Evolutionary conservation across 2,113 vertebrate genomes (phyloP).

Genomic region (Manacus vitellinus): DNA sequence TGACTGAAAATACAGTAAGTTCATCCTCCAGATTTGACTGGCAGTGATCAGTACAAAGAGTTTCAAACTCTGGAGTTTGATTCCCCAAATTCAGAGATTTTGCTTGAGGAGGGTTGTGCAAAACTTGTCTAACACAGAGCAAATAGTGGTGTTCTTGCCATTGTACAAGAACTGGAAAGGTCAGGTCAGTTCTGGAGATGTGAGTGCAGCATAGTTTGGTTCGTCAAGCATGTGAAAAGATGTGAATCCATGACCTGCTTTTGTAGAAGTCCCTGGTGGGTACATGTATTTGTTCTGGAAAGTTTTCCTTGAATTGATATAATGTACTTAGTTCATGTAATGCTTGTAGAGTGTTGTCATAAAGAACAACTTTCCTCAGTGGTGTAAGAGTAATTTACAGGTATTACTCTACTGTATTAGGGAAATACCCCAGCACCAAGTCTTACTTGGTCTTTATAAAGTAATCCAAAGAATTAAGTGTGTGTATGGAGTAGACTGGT

Average conservation of each 20-base stretch:
- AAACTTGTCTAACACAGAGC: background rate
- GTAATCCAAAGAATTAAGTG: background rate
- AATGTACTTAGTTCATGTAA: background rate
- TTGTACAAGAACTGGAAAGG: background rate
- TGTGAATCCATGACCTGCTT: background rate
- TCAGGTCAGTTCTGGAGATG: background rate
- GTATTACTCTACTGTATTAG: background rate
- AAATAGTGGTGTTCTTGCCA: background rate
- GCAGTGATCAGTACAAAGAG: background rate
- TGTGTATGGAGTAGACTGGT: background rate
- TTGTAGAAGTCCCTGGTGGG: background rate
- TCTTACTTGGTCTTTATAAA: background rate
- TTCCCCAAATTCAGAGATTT: background rate
- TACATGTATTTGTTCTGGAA: background rate
- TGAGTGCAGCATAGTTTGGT: background rate
- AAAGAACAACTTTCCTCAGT: background rate
- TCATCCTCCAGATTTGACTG: background rate
- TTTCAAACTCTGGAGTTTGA: background rate
- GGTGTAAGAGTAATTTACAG: background rate
- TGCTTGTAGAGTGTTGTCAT: background rate
- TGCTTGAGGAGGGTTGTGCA: background rate
- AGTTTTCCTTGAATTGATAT: background rate
- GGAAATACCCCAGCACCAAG: background rate
- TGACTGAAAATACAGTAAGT: background rate
- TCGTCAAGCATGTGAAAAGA: background rate